A percentile compares a stretch with the other conserved stretches of the same genome.
Conservation (phyloP, 2,888 invertebrate species). For the Petrolisthes cinctipes region DNA sequence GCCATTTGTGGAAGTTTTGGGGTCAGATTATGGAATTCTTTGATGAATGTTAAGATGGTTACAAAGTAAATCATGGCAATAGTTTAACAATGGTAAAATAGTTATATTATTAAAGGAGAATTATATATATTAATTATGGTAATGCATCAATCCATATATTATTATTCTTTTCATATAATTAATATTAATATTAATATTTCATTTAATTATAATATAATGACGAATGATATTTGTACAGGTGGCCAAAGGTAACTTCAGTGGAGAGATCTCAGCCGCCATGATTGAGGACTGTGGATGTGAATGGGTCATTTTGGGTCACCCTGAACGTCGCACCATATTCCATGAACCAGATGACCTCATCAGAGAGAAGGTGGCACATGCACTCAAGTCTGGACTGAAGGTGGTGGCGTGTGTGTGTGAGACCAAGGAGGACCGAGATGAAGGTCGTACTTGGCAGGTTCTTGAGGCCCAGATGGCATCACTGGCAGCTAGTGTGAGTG, state of each 20-base stretch:
- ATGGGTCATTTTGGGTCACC: constrained; percentile 76
- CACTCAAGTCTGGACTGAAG: constrained; percentile 68
- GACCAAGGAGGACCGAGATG: constrained; percentile 93
- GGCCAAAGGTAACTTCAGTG: constrained; percentile 66
- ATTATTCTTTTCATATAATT: too few species aligned
- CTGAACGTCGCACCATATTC: constrained; percentile 75
- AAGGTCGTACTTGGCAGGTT: constrained; percentile 95
- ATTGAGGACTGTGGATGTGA: constrained; percentile 73
- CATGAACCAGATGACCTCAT: constrained; percentile 71
- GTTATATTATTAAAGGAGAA: too few species aligned
- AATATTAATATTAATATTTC: background rate
- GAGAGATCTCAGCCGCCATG: constrained; percentile 75
- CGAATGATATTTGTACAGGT: background rate
- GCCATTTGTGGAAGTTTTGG: too few species aligned
- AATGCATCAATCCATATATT: background rate
- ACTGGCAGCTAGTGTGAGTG: constrained; percentile 75
- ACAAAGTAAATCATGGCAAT: too few species aligned
- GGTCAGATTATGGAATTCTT: too few species aligned
- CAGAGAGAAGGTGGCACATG: constrained; percentile 61
- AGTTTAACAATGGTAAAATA: too few species aligned
- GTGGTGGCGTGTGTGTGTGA: constrained; percentile 96
- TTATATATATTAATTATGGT: background rate
- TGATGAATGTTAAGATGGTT: too few species aligned
- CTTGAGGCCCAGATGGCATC: constrained; percentile 90
- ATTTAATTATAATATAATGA: too few species aligned